Evolutionary conservation across 23 tunicate genomes (phyloP), one percentile per base, ranked within the genome.

Genomic region (Diplosoma virens): DNA sequence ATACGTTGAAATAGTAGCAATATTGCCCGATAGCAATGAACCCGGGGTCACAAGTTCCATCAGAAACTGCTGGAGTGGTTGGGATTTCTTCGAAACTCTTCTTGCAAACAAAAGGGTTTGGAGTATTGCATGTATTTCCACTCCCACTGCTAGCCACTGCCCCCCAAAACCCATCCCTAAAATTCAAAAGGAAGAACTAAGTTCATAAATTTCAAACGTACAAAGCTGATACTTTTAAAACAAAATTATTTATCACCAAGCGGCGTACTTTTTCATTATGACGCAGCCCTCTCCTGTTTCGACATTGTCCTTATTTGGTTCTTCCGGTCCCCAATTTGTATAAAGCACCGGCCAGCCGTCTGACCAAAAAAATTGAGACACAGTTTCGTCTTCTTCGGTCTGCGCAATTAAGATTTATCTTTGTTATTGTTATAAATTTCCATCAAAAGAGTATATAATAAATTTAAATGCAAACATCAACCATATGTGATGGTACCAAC

Each of bases 321-420:
- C 87, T 17, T 47, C 34, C 22, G 48, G 71, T 9, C 63, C 97
- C 97, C 97, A 92, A 77, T 85, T 80, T 17, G 97, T 85, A 80
- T 79, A 92, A 34, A 37, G 25, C 14, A 65, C 77, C 6, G 97
- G 97, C 87, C 87, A 92, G 1, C 92, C 93, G 65, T 92, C 86
- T 1, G 92, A 33, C 97, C 97, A 92, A 4, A 85, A 23, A 63
- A 89, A 89, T n/a, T 78, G 46, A 5, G 35, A 16, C 66, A 31
- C 68, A 22, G 53, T 33, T 5, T 55, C 55, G 33, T 63, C 74
- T 36, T 27, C 83, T 17, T 33, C 28, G 32, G 63, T 30, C 83
- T 78, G 31, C 33, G 29, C 28, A 27, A n/a, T n/a, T n/a, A n/a
- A n/a, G n/a, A n/a, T n/a, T n/a, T n/a, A n/a, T n/a, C n/a, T n/a